phyloP scores from a whole-genome alignment of 2,888 invertebrate genomes.

The Phragmatobia fuliginosa region DNA sequence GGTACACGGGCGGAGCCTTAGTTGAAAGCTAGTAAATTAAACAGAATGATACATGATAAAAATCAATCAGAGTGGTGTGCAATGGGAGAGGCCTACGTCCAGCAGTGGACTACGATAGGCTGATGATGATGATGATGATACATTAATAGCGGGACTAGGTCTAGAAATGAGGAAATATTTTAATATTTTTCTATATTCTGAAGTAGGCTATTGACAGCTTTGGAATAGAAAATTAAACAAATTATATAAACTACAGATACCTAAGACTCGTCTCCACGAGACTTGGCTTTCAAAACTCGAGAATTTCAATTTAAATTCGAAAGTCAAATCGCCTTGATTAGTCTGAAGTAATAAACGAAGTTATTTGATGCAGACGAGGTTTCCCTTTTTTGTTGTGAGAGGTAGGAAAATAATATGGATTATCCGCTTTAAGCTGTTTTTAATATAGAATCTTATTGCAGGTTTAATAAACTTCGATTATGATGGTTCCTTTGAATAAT shows the following conservation, averaged over 20 bases:
- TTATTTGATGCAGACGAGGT: constrained; percentile 10
- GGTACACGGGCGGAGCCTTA: too few species aligned
- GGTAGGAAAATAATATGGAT: constrained; percentile 21
- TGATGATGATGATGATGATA: background rate
- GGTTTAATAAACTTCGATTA: constrained; percentile 3
- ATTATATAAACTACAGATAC: background rate
- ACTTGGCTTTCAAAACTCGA: background rate
- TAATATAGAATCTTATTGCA: constrained; percentile 15
- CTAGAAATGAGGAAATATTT: background rate
- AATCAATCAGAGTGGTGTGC: too few species aligned
- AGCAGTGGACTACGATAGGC: too few species aligned
- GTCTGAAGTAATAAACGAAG: constrained; percentile 25
- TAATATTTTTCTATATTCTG: background rate
- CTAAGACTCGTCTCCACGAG: background rate
- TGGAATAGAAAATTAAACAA: background rate
- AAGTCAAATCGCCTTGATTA: constrained; percentile 15
- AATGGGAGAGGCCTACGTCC: too few species aligned
- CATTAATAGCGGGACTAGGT: too few species aligned
- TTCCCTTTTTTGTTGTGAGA: constrained; percentile 11
- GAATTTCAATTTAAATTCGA: constrained; percentile 12
- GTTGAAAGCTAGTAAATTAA: too few species aligned
- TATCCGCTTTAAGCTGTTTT: constrained; percentile 22
- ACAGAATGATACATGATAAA: too few species aligned
- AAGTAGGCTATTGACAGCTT: background rate
- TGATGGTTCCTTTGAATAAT: background rate